Evolutionary conservation across 2,888 invertebrate genomes (phyloP).

Genomic region (Atethmia centrago): DNA sequence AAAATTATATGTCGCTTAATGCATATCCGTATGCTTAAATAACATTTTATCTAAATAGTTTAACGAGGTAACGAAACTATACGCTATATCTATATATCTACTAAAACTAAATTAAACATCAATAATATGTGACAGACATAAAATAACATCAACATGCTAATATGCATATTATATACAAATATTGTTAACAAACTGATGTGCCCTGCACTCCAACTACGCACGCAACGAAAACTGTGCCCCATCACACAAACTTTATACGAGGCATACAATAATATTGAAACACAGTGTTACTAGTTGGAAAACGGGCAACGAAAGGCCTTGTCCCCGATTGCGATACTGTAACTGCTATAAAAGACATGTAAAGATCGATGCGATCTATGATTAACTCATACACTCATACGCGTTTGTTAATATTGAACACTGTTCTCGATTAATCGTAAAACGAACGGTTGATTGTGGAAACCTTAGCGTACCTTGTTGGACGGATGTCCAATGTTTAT

Average conservation of each 20-base stretch:
- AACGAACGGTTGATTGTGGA: constrained; percentile 6
- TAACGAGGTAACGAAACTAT: constrained; percentile 6
- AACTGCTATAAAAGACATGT: constrained; percentile 61
- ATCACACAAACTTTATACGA: constrained; percentile 20
- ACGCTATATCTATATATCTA: constrained; percentile 8
- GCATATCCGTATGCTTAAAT: constrained; percentile 9
- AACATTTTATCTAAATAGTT: constrained; percentile 2
- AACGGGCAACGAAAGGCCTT: constrained; percentile 61
- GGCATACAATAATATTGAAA: constrained; percentile 35
- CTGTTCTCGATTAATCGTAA: constrained; percentile 28
- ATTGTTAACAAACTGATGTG: constrained; percentile 37
- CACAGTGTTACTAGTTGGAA: constrained; percentile 55
- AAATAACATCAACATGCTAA: constrained; percentile 9
- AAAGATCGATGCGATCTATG: constrained; percentile 60
- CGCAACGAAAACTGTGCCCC: constrained; percentile 20
- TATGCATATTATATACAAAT: constrained; percentile 32
- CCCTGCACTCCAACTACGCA: constrained; percentile 8
- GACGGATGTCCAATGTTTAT: neutral
- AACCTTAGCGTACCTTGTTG: constrained; percentile 14
- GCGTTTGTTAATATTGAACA: constrained; percentile 42
- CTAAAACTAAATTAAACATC: constrained; percentile 18
- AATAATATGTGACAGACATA: constrained; percentile 14
- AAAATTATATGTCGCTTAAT: neutral
- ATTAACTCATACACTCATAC: constrained; percentile 47
- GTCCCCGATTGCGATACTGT: constrained; percentile 60